phyloP scores from a whole-genome alignment of 2,113 vertebrate genomes.

The Seriola aureovittata region DNA sequence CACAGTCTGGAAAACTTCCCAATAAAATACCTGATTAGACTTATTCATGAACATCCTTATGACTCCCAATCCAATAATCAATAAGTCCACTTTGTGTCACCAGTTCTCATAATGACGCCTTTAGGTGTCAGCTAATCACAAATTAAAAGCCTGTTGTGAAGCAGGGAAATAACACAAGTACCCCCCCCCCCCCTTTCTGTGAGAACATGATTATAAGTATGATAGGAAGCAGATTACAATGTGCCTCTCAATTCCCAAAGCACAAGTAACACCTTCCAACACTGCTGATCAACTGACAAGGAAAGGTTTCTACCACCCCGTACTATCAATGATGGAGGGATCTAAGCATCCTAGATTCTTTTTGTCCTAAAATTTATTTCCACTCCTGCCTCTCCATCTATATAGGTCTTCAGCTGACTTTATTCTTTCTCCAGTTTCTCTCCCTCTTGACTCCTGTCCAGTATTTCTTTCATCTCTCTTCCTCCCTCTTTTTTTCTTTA shows the following conservation, averaged over 20 bases:
- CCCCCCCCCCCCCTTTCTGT: too few species aligned
- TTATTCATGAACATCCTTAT: not conserved
- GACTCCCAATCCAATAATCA: not conserved
- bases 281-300: constrained; percentile 28
- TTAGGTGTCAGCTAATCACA: not conserved
- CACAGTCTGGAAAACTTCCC: not conserved
- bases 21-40: not conserved
- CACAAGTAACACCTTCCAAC: constrained; percentile 14
- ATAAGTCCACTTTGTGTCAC: not conserved
- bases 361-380: not conserved
- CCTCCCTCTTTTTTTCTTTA: not conserved
- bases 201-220: constrained; percentile 5
- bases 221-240: not conserved
- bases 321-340: not conserved
- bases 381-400: not conserved
- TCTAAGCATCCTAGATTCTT: not conserved
- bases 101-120: not conserved
- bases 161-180: too few species aligned
- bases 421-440: not conserved
- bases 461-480: not conserved
- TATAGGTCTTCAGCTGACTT: not conserved
- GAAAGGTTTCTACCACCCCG: not conserved
- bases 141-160: too few species aligned
- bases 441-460: not conserved
- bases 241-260: constrained; percentile 36